Base-by-base conservation (phyloP, 2,113 vertebrate species). In the Sakesphorus luctuosus region DNA sequence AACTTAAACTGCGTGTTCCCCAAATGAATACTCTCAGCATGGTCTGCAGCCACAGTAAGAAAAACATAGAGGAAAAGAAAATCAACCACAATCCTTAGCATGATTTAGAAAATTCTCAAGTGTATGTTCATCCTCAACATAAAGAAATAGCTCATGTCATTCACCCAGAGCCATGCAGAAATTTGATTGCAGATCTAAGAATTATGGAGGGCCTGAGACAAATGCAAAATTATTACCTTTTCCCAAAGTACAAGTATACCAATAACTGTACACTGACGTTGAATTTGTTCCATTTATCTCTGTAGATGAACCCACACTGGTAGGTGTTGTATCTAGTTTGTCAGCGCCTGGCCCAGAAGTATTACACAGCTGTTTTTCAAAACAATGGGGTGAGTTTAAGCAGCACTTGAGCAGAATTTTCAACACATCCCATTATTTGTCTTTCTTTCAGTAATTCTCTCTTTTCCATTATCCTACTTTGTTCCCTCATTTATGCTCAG, bases 401-500 rank as follows among this genome's bases (percentile, higher is more conserved):
- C 24, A 84, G 43, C 28, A 62, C 47, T 96, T 74, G 50, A 59
- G 38, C 18, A 88, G 85, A 93, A 82, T 87, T 82, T 93, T 90
- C 40, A 82, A 67, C 46, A 50, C 11, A 62, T 46, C 13, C 17
- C 38, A 25, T 11, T 61, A 13, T 79, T 55, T 73, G 16, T 80
- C 40, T 76, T 88, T 67, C 67, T 82, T 84, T 69, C 47, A 76
- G n/a, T 87, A 15, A 9, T 83, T 87, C 65, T 84, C 35, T 78
- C 21, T 91, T 94, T 87, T 82, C 52, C 7, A 65, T 91, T 91
- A 71, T 91, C 67, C 31, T 63, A 2, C 61, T 94, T 94, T 91
- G 13, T 84, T 92, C 52, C 35, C 23, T 91, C 40, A 47, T 95
- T 94, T 90, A 87, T 77, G 23, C 55, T 95, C 66, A 95, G 44